These are phyloP conservation scores for Pomacea maculata DNA, from an alignment of 1,140 invertebrate genomes.

Conservation along the genomic window DNA sequence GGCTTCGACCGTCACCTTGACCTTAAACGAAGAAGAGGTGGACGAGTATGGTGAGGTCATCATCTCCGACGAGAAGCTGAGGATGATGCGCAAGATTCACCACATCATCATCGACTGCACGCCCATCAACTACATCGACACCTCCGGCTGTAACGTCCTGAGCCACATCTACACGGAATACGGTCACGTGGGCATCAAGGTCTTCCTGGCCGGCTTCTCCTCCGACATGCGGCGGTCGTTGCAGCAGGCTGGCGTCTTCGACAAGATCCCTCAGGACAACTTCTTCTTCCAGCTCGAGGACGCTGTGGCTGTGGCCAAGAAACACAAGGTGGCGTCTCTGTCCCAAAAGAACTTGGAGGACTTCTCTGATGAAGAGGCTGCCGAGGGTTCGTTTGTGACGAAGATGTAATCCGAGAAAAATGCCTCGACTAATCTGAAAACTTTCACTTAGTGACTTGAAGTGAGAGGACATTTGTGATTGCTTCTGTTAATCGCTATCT, in stretches of 20 bases:
- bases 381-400: conserved; percentile 57
- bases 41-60: conserved; percentile 53
- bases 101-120: conserved; percentile 65
- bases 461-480: no score
- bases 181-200: conserved; percentile 53
- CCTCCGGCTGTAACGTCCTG: conserved; percentile 64
- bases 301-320: conserved; percentile 51
- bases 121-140: conserved; percentile 64
- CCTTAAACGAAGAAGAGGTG: conserved; percentile 44
- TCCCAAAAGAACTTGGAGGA: conserved; percentile 44
- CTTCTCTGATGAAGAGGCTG: conserved; percentile 55
- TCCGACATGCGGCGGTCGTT: conserved; percentile 47
- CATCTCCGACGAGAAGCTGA: conserved; percentile 51
- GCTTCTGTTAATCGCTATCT: no score
- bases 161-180: conserved; percentile 57
- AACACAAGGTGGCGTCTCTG: conserved; percentile 35
- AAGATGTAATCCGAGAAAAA: conserved; percentile 34
- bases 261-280: conserved; percentile 50
- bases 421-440: no score
- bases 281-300: conserved; percentile 54
- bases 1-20: conserved; percentile 6
- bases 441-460: no score
- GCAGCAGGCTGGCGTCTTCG: conserved; percentile 49
- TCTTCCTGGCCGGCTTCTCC: conserved; percentile 52
- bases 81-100: conserved; percentile 50